phyloP scores from a whole-genome alignment of 1,140 invertebrate species.

The Maniola jurtina region DNA sequence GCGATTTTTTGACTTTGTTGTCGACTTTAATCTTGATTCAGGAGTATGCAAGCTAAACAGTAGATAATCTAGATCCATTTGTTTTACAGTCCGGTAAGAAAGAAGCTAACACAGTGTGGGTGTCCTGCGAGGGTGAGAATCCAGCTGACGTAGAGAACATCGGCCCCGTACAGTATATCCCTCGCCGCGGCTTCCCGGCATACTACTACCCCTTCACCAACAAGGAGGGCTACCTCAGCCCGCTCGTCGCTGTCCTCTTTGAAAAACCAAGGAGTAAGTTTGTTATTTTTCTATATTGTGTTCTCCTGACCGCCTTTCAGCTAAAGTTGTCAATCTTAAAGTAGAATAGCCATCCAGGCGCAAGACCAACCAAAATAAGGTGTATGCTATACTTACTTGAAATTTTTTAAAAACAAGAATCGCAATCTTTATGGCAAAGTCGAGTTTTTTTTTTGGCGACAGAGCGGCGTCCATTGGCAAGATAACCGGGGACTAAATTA shows the following conservation, averaged over 20 bases:
- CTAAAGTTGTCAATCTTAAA: no score
- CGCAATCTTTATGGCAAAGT: no score
- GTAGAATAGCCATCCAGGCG: no score
- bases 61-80: background rate
- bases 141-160: conserved; percentile 94
- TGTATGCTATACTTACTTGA: no score
- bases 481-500: no score
- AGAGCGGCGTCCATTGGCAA: no score
- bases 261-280: conserved; percentile 88
- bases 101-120: conserved; percentile 86
- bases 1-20: no score
- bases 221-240: conserved; percentile 90
- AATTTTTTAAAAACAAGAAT: no score
- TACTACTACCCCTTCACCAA: conserved; percentile 91
- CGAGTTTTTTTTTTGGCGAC: no score
- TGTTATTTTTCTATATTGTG: background rate
- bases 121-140: conserved; percentile 94
- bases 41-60: no score
- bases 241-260: conserved; percentile 93
- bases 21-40: background rate
- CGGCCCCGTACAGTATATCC: conserved; percentile 89
- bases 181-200: conserved; percentile 86
- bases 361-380: no score
- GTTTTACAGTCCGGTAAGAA: conserved; percentile 75
- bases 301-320: no score